Base-by-base conservation (phyloP, 2,888 invertebrate genomes). In the Argyresthia albistria region DNA sequence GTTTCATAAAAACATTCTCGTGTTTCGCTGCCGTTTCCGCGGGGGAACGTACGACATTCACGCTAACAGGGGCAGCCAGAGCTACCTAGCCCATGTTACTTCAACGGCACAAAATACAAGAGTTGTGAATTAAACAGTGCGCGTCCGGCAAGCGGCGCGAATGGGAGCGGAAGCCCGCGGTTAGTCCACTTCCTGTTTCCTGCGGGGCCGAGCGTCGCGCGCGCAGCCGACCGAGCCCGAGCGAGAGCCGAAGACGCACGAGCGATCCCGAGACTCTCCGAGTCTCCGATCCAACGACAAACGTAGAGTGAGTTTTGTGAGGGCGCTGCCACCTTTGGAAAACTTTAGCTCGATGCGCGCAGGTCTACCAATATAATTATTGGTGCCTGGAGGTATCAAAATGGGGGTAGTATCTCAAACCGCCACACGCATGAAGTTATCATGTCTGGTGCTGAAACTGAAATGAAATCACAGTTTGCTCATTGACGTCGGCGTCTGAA, bases 161-260 rank as follows among this genome's bases (percentile, higher is more conserved):
- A 83, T 87, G 87, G 82, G 87, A 87, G 86, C 87, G 87, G 87
- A 87, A 84, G 74, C 79, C 70, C 77, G 86, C 84, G 87, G 87
- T 87, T 87, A 87, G 80, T 84, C 81, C 83, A 87, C 87, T 87
- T 87, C 87, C 87, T 84, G 87, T 86, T 84, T 87, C 87, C 87
- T 84, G 86, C 78, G 74, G 82, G 80, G 82, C 76, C 74, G 78
- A 73, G 71, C 65, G 51, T 45, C 11, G 46, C 51, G 42, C 46
- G 54, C 46, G 50, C 51, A 48, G 25, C 62, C 75, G 73, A 64
- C 37, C 48, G 48, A 37, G 48, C 39, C 47, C 76, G 80, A 25
- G 25, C 25, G 25, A 6, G 25, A 25, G 25, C 73, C 69, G 78
- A 77, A 77, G 76, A 80, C 73, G 62, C 74, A 8, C 80, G 76